Conservation (phyloP, 2,797 vertebrate genomes). For the Characodon lateralis region DNA sequence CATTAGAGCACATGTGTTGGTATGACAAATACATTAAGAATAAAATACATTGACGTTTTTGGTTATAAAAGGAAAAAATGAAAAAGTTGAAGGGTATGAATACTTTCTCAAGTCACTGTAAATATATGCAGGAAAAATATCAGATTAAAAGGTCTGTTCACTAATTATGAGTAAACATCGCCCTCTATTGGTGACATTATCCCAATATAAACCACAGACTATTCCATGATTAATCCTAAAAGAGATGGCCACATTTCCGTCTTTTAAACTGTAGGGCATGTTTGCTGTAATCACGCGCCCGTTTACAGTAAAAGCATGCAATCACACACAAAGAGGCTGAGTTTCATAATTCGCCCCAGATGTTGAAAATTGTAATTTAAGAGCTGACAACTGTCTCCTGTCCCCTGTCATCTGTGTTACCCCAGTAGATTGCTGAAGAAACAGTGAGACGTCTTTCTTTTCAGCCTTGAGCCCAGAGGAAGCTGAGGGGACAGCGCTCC, state of each 20-base stretch:
- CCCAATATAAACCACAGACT: constrained; percentile 7
- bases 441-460: constrained; percentile 81
- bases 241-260: constrained; percentile 29
- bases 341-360: constrained; percentile 77
- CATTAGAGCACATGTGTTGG: not conserved
- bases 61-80: not conserved
- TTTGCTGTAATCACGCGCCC: constrained; percentile 38
- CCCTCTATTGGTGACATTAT: constrained; percentile 51
- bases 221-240: constrained; percentile 12
- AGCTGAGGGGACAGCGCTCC: constrained; percentile 84
- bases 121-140: constrained; percentile 44
- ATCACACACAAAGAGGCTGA: constrained; percentile 49
- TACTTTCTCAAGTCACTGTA: not conserved
- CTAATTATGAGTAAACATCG: constrained; percentile 24
- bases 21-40: constrained; percentile 7
- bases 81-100: not conserved
- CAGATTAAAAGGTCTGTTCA: not conserved
- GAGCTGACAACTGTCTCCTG: constrained; percentile 72
- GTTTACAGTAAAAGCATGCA: constrained; percentile 36
- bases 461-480: constrained; percentile 61
- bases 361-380: constrained; percentile 81
- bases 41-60: not conserved
- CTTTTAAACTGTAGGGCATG: constrained; percentile 33
- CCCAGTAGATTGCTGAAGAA: constrained; percentile 82
- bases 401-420: constrained; percentile 80